A percentile compares a stretch with the other conserved stretches of the same genome.
phyloP scores from a whole-genome alignment of 2,113 vertebrate genomes.

The Rutilus rutilus region DNA sequence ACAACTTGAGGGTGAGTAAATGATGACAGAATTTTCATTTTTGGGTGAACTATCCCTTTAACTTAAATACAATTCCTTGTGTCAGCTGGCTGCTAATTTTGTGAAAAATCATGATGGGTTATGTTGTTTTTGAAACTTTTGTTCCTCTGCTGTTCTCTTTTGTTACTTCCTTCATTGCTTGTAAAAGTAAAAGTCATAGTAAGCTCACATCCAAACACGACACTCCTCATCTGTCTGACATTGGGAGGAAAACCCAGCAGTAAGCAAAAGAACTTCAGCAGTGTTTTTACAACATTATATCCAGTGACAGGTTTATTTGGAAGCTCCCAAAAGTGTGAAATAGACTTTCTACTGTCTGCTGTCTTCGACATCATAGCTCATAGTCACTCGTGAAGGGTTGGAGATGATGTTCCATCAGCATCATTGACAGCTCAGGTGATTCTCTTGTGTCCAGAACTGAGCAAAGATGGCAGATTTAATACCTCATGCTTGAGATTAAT shows the following conservation, averaged over 20 bases:
- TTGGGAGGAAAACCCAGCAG: neutral
- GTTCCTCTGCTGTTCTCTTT: slow-evolving; percentile 4
- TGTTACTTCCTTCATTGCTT: neutral
- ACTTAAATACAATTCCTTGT: neutral
- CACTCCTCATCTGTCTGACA: neutral
- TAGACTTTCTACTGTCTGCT: neutral
- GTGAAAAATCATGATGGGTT: neutral
- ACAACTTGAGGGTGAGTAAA: too few species aligned
- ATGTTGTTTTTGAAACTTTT: neutral
- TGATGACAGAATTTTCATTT: too few species aligned
- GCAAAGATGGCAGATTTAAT: neutral
- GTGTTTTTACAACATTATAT: neutral
- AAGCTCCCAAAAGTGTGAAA: neutral
- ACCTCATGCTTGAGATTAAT: neutral
- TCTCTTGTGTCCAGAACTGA: neutral
- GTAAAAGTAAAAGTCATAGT: neutral
- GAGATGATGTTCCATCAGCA: neutral
- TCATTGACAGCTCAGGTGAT: neutral
- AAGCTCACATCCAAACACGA: too few species aligned
- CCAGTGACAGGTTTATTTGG: slow-evolving; percentile 12
- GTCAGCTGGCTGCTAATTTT: neutral
- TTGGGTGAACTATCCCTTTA: too few species aligned
- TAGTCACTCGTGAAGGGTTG: neutral
- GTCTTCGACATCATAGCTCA: neutral
- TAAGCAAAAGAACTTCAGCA: neutral